Evolutionary conservation across 2,113 vertebrate genomes (phyloP), one percentile per base, ranked within the genome.

Genomic region (Leucosticte australis): DNA sequence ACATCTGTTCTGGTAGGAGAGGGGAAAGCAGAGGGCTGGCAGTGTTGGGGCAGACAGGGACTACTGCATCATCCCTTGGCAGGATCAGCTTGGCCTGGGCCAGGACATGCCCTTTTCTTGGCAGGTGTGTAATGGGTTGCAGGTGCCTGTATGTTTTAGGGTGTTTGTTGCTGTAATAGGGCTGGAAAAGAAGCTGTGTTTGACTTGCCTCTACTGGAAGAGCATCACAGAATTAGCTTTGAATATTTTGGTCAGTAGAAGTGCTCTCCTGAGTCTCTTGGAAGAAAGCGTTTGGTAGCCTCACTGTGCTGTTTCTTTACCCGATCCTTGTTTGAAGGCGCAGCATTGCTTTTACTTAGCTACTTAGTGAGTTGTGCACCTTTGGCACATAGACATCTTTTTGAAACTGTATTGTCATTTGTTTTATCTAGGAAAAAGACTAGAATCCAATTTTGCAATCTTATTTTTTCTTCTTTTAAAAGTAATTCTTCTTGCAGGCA

Each of bases 11-110:
- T 70, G 60, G 11, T 50, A 6, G 63, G 55, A 64, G 74, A 74
- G 41, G 42, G 11, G 16, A 63, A 55, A 49, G 57, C 16, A 60
- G n/a, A 47, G 27, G 9, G 13, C 39, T 18, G 47, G 20, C 2
- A 0, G 7, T 11, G 5, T 13, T 65, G 41, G 46, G 21, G 16
- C 1, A 3, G 10, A 21, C 26, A 35, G 39, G 44, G 26, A 13
- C 26, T 14, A 11, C 31, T 15, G 13, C 21, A 6, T 39, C 44
- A n/a, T 87, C 13, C n/a, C 2, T 0, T 53, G 77, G 21, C 56
- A 44, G 57, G 35, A 30, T 42, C 55, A 14, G n/a, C 50, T 50
- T 62, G 75, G 53, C 15, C 24, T 30, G n/a, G 39, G n/a, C 24
- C 4, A 4, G 35, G 44, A 10, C 0, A 1, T 75, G 33, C 59